phyloP scores from a whole-genome alignment of 2,888 invertebrate genomes.

The Tetheella fluctuosa region DNA sequence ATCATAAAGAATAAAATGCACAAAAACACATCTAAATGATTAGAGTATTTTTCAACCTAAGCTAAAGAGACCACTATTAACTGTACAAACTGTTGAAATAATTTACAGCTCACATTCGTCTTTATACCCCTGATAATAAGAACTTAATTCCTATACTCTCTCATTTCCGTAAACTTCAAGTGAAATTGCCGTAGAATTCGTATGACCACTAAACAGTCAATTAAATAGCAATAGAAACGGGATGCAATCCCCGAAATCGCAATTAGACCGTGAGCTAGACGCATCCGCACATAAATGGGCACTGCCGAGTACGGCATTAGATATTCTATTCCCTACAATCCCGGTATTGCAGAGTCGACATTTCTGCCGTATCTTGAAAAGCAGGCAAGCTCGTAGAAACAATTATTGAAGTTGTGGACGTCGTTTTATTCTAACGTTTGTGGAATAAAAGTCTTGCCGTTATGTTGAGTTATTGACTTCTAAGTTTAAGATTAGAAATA shows the following conservation, averaged over 20 bases:
- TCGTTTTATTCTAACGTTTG: conserved; percentile 41
- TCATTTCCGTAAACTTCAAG: background rate
- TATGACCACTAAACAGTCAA: conserved; percentile 5
- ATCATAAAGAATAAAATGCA: too few relatives aligned
- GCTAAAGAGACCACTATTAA: too few relatives aligned
- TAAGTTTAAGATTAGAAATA: background rate
- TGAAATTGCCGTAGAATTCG: background rate
- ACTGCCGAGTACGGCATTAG: conserved; percentile 11
- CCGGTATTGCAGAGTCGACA: conserved; percentile 34
- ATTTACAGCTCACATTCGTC: background rate
- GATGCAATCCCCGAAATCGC: conserved; percentile 29
- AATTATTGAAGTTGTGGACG: conserved; percentile 38
- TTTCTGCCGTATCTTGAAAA: conserved; percentile 41
- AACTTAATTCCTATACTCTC: background rate
- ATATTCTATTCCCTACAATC: conserved; percentile 40
- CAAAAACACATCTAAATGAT: too few relatives aligned
- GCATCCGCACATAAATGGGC: conserved; percentile 22
- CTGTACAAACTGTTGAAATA: background rate
- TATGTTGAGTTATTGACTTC: conserved; percentile 7
- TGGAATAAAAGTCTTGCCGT: conserved; percentile 8
- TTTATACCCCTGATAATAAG: background rate
- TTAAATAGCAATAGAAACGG: conserved; percentile 14
- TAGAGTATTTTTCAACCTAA: too few relatives aligned
- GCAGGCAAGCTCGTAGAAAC: conserved; percentile 48
- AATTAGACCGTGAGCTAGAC: conserved; percentile 35